Conservation (phyloP, 2,888 invertebrate species). For the Drosophila silvestris region DNA sequence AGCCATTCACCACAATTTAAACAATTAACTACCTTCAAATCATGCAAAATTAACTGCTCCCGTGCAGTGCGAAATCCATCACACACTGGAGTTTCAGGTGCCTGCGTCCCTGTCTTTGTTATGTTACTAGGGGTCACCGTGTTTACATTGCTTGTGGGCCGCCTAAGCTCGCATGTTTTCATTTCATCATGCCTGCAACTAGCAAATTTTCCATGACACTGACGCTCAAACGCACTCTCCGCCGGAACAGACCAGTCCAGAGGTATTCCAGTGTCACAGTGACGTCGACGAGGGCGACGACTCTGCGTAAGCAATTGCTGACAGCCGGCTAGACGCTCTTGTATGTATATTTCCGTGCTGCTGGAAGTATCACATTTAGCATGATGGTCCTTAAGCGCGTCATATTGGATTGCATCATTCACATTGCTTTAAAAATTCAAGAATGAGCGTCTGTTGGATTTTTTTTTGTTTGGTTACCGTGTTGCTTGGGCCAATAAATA, state of each 20-base stretch:
- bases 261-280: neutral
- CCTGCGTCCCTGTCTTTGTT: neutral
- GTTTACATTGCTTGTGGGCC: neutral
- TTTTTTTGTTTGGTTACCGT: conserved; percentile 29
- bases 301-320: conserved; percentile 21
- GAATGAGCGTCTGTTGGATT: neutral
- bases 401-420: conserved; percentile 6
- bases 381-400: conserved; percentile 50
- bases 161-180: neutral
- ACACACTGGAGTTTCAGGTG: neutral
- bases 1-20: neutral
- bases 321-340: conserved; percentile 39
- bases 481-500: conserved; percentile 55
- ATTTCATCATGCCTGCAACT: conserved; percentile 45
- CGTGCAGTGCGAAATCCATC: conserved; percentile 78
- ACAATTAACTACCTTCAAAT: conserved; percentile 58
- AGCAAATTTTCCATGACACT: conserved; percentile 52
- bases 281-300: conserved; percentile 29
- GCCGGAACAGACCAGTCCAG: conserved; percentile 1
- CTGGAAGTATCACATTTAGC: conserved; percentile 12
- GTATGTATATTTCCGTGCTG: conserved; percentile 8
- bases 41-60: conserved; percentile 72
- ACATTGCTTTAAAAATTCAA: conserved; percentile 24
- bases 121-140: neutral
- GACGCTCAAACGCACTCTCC: conserved; percentile 18